Base-by-base conservation (phyloP, 2,888 invertebrate genomes). In the Eristalis tenax region DNA sequence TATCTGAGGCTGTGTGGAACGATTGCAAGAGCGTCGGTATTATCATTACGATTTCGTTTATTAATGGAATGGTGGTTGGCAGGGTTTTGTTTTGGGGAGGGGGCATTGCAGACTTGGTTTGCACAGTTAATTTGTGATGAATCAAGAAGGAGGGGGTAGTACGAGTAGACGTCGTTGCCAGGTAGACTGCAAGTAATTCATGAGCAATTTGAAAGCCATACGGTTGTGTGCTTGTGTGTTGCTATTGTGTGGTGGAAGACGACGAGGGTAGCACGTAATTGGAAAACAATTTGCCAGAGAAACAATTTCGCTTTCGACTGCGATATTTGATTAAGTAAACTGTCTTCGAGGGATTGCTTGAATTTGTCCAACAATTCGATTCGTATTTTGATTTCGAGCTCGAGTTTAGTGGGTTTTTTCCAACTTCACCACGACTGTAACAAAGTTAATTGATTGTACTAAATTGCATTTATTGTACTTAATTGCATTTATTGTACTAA, bases 1-100 rank as follows among this genome's bases (percentile, higher is more conserved):
- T 28, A 32, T 43, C 63, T 50, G 18, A 6, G 23, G 15, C 40
- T n/a, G 13, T 23, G 35, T 11, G 22, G 28, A 64, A 28, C 43
- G 63, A 64, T 70, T 75, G 50, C 70, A 66, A 38, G 63, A 79
- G n/a, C 61, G 61, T 63, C 26, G 59, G 50, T 18, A 50, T 68
- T 63, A 73, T 73, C 71, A 73, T 84, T 84, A 71, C 66, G 68
- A 69, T 68, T 80, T 57, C 6, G 26, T 22, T 71, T 76, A 63
- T 76, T 76, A 80, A 73, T 80, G 65, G 63, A 83, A 83, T 59
- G 57, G 26, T 23, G 59, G 59, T 59, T 59, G 59, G 59, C 59
- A 59, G 59, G 23, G 26, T 23, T 23, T 57, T 57, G 23, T 11
- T 43, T 15, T 4, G 6, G 43, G 15, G 4, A n/a, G 43, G 13